Base-by-base conservation (phyloP, 1,140 invertebrate genomes). In the Scaptomyza graminum region DNA sequence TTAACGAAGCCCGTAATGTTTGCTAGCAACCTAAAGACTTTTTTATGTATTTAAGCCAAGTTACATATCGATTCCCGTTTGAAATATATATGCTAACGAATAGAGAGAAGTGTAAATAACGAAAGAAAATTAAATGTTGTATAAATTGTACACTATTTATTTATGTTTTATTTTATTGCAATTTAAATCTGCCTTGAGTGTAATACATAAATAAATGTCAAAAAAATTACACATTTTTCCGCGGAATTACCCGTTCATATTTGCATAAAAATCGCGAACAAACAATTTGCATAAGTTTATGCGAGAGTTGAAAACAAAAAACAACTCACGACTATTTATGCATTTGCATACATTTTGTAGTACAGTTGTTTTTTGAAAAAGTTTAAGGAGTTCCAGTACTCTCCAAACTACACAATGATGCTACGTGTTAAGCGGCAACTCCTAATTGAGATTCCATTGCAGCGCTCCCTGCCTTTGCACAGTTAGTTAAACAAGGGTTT, bases 371-470 rank as follows among this genome's bases (percentile, higher is more conserved):
- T 54, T 59, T 60, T 51, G 31, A 16, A n/a, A 41, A 49, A 54
- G 15, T 11, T 56, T 15, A 41, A 59, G 28, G 15, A n/a, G 7
- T 60, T 11, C 0, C 47, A 28, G 15, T 9, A 9, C 28, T 46
- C 11, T n/a, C 16, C 15, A 57, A 65, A 28, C 44, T 55, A 31
- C 44, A 34, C 16, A 46, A 47, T 15, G 44, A 3, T 8, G 12
- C 34, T 66, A 66, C 64, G 64, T 59, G 64, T 57, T 13, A 57
- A 71, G 65, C 57, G 70, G 50, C 46, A 74, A 60, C 61, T 78
- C 46, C 82, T 85, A 85, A 85, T 85, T 85, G 74, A 87, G 75
- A 85, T 87, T 85, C 82, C 34, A 76, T 71, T 50, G 65, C 46
- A 34, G 31, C 65, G 74, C 39, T 64, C 44, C 62, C 66, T 76